Evolutionary conservation across 2,113 vertebrate species (phyloP).

Genomic region (Neofelis nebulosa): DNA sequence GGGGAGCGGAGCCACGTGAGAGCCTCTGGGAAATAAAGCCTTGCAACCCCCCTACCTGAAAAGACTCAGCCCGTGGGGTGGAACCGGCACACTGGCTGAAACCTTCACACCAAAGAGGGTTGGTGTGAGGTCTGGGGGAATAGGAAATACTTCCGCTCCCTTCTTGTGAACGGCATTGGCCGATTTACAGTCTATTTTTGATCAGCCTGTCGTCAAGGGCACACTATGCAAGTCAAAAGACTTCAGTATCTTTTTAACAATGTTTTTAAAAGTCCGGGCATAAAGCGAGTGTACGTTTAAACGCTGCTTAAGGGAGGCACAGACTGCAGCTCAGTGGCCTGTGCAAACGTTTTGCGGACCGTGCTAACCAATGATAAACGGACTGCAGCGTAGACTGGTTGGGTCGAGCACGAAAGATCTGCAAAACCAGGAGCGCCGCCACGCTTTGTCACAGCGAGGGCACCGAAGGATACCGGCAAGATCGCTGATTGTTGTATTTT

Average conservation of each 20-base stretch:
- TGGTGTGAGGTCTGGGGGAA: neutral
- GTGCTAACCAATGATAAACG: neutral
- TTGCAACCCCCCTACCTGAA: neutral
- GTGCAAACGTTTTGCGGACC: neutral
- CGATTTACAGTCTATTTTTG: neutral
- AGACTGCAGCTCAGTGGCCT: neutral
- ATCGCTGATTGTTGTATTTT: accelerated
- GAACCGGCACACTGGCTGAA: neutral
- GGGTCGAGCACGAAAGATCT: neutral
- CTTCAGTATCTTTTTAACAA: neutral
- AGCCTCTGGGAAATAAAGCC: neutral
- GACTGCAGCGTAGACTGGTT: neutral
- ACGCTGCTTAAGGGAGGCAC: neutral
- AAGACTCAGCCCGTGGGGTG: neutral
- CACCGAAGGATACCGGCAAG: neutral
- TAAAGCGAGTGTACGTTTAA: neutral
- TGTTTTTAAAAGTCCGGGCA: neutral
- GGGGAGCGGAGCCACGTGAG: neutral
- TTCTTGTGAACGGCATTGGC: neutral
- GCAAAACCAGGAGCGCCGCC: accelerated
- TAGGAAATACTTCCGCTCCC: neutral
- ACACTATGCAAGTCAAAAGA: neutral
- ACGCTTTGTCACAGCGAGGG: accelerated
- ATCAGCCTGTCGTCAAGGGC: neutral
- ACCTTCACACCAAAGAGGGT: neutral